Percentiles rank a stretch among this genome's conserved stretches.
Conservation (phyloP, 1,140 invertebrate genomes). For the Drosophila busckii region DNA sequence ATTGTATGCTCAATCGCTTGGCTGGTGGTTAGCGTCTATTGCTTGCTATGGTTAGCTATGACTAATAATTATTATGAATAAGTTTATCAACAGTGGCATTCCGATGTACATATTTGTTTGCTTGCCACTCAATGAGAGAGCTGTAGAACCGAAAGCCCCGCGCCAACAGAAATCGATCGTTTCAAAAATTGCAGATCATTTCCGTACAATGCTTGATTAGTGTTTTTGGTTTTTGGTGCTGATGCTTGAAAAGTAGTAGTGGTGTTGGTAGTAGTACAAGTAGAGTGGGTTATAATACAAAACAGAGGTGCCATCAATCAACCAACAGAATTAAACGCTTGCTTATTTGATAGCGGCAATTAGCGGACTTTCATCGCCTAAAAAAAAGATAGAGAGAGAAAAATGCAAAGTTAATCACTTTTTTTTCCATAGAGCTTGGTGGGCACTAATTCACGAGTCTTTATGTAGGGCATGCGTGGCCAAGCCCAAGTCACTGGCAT, state of each 20-base stretch:
- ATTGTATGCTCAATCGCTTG: slow-evolving; percentile 8
- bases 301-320: slow-evolving; percentile 63
- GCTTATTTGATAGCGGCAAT: slow-evolving; percentile 76
- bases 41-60: slow-evolving; percentile 7
- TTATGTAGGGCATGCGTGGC: slow-evolving; percentile 79
- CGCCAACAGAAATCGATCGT: slow-evolving; percentile 20
- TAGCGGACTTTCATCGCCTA: slow-evolving; percentile 71
- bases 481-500: slow-evolving; percentile 88
- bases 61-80: slow-evolving; percentile 23
- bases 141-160: slow-evolving; percentile 1
- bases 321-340: slow-evolving; percentile 41
- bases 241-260: slow-evolving; percentile 39
- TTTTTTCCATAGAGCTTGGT: slow-evolving; percentile 74
- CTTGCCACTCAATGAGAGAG: slow-evolving; percentile 14
- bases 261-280: slow-evolving; percentile 22
- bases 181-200: slow-evolving; percentile 29
- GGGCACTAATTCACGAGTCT: slow-evolving; percentile 77
- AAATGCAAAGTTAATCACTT: slow-evolving; percentile 64
- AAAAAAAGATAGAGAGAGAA: slow-evolving; percentile 41
- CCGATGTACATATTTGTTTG: too few relatives aligned
- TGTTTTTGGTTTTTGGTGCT: slow-evolving; percentile 50
- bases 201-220: slow-evolving; percentile 50
- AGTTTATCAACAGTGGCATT: slow-evolving; percentile 7
- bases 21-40: not conserved
- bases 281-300: slow-evolving; percentile 64